phyloP scores from a whole-genome alignment of 2,797 vertebrate genomes.

The Gadopsis marmoratus region DNA sequence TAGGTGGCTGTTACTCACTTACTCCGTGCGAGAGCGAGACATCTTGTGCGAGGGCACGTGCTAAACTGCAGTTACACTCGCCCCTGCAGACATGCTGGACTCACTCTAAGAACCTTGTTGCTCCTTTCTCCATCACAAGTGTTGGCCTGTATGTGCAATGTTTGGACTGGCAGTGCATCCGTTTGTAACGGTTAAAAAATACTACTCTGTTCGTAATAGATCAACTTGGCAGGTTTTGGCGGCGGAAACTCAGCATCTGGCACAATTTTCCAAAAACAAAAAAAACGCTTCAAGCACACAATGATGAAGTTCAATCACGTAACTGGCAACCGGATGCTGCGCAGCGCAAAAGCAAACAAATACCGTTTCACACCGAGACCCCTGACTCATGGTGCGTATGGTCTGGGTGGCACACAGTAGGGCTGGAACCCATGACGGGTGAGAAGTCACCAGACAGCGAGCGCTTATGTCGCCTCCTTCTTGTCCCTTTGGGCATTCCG shows the following conservation, averaged over 20 bases:
- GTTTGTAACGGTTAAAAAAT: conserved; percentile 55
- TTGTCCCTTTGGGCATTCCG: conserved; percentile 95
- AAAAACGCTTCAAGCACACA: conserved; percentile 67
- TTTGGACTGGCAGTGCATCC: conserved; percentile 79
- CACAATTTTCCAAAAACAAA: conserved; percentile 15
- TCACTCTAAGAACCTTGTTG: conserved; percentile 47
- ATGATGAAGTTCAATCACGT: conserved; percentile 70
- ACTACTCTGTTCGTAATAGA: conserved; percentile 32
- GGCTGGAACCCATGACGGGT: conserved; percentile 35
- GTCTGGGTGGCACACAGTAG: conserved; percentile 64
- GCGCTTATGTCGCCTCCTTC: conserved; percentile 90
- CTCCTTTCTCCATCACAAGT: conserved; percentile 72
- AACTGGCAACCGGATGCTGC: conserved; percentile 67
- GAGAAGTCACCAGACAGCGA: conserved; percentile 39
- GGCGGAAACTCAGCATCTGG: conserved; percentile 49
- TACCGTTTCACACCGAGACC: conserved; percentile 55
- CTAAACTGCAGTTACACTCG: conserved; percentile 55
- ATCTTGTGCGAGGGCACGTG: conserved; percentile 70
- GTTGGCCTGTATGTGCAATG: conserved; percentile 75
- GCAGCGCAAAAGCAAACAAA: conserved; percentile 75
- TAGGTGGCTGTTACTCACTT: conserved; percentile 61
- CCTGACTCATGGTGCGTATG: conserved; percentile 47
- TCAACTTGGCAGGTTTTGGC: conserved; percentile 16
- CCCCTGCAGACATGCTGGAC: conserved; percentile 65
- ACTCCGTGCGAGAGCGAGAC: conserved; percentile 46